Evolutionary conservation across 2,113 vertebrate genomes (phyloP), one percentile per base, ranked within the genome.

Genomic region (Channa maculata): DNA sequence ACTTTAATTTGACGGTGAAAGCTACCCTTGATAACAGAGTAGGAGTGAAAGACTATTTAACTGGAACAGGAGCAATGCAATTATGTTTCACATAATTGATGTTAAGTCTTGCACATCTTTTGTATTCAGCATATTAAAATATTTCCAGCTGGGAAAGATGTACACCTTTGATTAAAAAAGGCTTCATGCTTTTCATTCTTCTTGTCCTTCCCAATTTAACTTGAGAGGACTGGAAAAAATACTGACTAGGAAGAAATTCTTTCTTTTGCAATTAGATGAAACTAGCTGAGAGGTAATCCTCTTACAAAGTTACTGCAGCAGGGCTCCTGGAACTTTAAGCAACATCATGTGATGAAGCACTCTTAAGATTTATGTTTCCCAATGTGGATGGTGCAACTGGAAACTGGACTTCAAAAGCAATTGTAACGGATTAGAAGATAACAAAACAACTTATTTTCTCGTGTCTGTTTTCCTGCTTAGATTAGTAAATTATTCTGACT

Each of bases 251-350:
- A 73, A 76, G 33, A 82, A 64, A 79, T 73, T 6, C 14, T 81
- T 84, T 74, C 64, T 75, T 71, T 66, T 24, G 63, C 89, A 88
- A 92, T 88, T 86, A 84, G 90, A 92, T 94, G 89, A 89, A 91
- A 91, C 93, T 93, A 81, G 71, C 85, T 92, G 45, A 71, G 69
- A 53, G 75, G 71, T 93, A 92, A 94, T 94, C 91, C 82, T 86
- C 82, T 92, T 94, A 89, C 15, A 80, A 87, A 88, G 82, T 90
- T 86, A 87, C 58, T 65, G 66, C 69, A 77, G 64, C 45, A 49
- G 50, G 54, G 52, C 59, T 80, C 59, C 66, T 80, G 68, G 11
- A 77, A 80, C 49, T 75, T 75, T 50, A 39, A 72, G 46, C 49
- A 80, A 50, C 52, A 76, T 82, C 88, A 91, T 90, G 89, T 93